phyloP scores from a whole-genome alignment of 2,113 vertebrate genomes.

The Phyllostomus discolor region DNA sequence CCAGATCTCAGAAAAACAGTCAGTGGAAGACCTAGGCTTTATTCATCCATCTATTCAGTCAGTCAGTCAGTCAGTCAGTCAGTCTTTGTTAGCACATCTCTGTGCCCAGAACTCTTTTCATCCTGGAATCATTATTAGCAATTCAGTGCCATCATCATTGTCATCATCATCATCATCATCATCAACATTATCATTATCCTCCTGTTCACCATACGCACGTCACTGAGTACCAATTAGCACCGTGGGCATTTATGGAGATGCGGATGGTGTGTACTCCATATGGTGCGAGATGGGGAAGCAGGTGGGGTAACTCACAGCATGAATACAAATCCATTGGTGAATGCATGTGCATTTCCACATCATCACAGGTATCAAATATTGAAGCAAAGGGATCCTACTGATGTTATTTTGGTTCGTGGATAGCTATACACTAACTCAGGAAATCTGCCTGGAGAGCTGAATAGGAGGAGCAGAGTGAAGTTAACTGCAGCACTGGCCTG shows the following conservation, averaged over 20 bases:
- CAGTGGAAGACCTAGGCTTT: neutral
- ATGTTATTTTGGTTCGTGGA: neutral
- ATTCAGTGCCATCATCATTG: neutral
- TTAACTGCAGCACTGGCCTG: neutral
- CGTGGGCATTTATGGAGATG: neutral
- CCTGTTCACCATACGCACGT: neutral
- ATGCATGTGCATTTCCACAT: neutral
- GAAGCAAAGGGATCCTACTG: neutral
- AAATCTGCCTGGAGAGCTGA: neutral
- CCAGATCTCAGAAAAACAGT: neutral
- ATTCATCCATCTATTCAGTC: neutral
- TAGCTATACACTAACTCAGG: neutral
- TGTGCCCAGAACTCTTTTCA: neutral
- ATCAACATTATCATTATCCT: constrained; percentile 27
- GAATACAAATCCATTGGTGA: neutral
- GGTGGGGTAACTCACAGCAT: neutral
- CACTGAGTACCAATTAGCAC: constrained; percentile 52
- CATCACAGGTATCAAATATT: neutral
- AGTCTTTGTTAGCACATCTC: neutral
- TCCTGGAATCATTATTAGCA: constrained; percentile 13
- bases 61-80: neutral
- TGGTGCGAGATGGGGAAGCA: constrained; percentile 26
- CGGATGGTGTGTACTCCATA: neutral
- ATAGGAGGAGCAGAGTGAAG: neutral
- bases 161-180: neutral